Evolutionary conservation across 2,113 vertebrate species (phyloP).

Genomic region (Lepus timidus): DNA sequence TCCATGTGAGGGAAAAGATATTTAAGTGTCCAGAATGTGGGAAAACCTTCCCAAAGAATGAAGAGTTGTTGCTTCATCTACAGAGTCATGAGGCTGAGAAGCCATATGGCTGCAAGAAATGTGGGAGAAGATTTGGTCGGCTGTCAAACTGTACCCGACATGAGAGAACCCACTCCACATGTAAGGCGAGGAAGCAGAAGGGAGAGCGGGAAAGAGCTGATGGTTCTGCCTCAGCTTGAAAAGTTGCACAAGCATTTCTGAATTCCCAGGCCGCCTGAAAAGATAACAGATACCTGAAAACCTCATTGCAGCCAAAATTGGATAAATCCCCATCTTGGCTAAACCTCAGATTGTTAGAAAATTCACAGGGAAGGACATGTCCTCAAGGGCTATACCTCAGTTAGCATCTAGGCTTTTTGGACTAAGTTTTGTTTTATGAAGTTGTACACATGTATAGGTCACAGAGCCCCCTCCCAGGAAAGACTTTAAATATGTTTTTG

Average conservation of each 20-base stretch:
- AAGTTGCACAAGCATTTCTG: conserved; percentile 43
- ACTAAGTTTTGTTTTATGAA: conserved; percentile 53
- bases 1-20: conserved; percentile 78
- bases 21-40: conserved; percentile 77
- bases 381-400: conserved; percentile 68
- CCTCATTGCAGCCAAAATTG: conserved; percentile 52
- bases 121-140: conserved; percentile 80
- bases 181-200: conserved; percentile 61
- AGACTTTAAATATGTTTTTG: background rate
- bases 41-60: conserved; percentile 72
- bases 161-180: conserved; percentile 70
- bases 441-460: background rate
- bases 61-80: conserved; percentile 72
- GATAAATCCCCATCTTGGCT: conserved; percentile 60
- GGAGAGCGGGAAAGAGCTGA: conserved; percentile 22
- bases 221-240: conserved; percentile 33
- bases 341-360: conserved; percentile 67
- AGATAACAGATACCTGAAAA: conserved; percentile 22
- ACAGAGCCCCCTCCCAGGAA: conserved; percentile 8
- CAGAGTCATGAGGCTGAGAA: conserved; percentile 73
- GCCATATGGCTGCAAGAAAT: conserved; percentile 78
- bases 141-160: conserved; percentile 79
- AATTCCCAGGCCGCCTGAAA: conserved; percentile 20
- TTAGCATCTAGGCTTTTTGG: conserved; percentile 46
- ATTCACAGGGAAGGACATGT: conserved; percentile 47